Conservation (phyloP, 2,888 invertebrate genomes). For the Phymatocera aterrima region DNA sequence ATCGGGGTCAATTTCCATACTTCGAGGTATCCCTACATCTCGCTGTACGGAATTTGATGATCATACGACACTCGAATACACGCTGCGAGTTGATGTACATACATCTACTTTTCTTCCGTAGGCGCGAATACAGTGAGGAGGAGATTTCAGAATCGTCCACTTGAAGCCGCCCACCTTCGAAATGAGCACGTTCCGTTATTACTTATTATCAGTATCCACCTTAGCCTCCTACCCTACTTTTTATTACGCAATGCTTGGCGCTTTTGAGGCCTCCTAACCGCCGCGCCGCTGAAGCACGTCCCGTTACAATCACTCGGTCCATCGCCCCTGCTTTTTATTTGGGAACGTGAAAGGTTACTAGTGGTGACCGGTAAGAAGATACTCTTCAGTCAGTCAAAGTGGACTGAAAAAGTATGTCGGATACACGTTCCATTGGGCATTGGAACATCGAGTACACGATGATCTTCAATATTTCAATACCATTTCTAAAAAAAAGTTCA, state of each 20-base stretch:
- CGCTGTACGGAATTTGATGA: not conserved
- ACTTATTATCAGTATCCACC: too few species aligned
- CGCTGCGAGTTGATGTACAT: not conserved
- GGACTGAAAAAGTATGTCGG: not conserved
- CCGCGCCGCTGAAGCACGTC: slow-evolving; percentile 22
- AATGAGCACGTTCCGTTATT: slow-evolving; percentile 29
- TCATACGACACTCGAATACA: not conserved
- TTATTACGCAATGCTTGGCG: slow-evolving; percentile 32
- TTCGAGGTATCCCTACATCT: not conserved
- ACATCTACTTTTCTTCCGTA: not conserved
- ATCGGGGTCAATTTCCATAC: slow-evolving; percentile 56
- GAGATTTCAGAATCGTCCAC: not conserved
- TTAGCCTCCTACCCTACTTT: slow-evolving; percentile 42
- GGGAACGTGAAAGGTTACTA: slow-evolving; percentile 19
- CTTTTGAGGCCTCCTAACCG: slow-evolving; percentile 8
- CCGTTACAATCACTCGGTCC: slow-evolving; percentile 38
- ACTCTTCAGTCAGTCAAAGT: not conserved
- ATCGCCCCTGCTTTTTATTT: slow-evolving; percentile 23
- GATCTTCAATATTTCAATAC: too few species aligned
- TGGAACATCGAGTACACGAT: too few species aligned
- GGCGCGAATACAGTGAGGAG: not conserved
- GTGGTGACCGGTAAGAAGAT: not conserved
- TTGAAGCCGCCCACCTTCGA: not conserved
- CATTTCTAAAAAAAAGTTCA: too few species aligned
- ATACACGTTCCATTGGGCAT: not conserved